Base-by-base conservation (phyloP, 2,888 invertebrate species). In the Scaeva pyrastri region DNA sequence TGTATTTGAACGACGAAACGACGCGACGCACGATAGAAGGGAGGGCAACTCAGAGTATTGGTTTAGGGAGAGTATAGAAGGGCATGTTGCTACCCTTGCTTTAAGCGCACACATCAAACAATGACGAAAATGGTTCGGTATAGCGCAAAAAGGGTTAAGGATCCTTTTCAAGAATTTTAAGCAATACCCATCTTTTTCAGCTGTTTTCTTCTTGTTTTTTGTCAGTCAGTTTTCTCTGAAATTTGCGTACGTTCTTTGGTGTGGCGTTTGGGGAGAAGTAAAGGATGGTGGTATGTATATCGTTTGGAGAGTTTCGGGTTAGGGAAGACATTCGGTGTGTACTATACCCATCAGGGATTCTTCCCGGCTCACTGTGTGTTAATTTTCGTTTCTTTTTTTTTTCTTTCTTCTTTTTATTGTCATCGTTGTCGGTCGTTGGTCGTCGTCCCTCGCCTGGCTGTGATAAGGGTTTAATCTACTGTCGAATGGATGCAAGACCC, bases 391-490 rank as follows among this genome's bases (percentile, higher is more conserved):
- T 73, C 72, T 68, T 21, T 16, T 80, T 48, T 64, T 66, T 81
- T 77, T 86, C 77, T 81, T 64, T n/a, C n/a, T n/a, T n/a, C n/a
- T n/a, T 26, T 14, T 66, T 36, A 31, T 36, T 31, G 19, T 66
- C 31, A 31, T 66, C 66, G 19, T 66, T 48, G 76, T 85, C 76
- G 74, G 76, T 85, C 72, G 74, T 74, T 60, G 39, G 74, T 74
- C 71, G 31, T 31, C 86, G 77, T 82, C 76, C 11, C 39, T 39
- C 12, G 39, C 39, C 86, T 86, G 77, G 66, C 71, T 73, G 73
- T 86, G 86, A 86, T 86, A 86, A 86, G 86, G 86, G 86, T 86
- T 86, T 86, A 82, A 86, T 86, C 86, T 81, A 86, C 86, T 82
- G 82, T 86, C 86, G 82, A 86, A 81, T 81, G 75, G 72, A 81